Evolutionary conservation across 1,140 invertebrate genomes (phyloP).

Genomic region (Globodera ellingtonae): DNA sequence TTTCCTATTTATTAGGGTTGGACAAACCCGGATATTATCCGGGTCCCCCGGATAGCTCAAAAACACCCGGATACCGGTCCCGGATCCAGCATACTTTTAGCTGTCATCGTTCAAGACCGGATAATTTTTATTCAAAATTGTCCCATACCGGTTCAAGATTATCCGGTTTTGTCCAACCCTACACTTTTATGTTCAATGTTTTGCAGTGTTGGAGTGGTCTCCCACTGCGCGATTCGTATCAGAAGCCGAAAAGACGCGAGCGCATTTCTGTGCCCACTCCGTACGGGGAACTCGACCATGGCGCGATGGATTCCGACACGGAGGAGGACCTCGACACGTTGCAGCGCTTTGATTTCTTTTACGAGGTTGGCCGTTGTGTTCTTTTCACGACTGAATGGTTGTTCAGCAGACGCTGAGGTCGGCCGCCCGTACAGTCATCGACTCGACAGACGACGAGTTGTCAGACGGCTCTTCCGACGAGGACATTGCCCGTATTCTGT

Average conservation of each 20-base stretch:
- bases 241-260: slow-evolving; percentile 17
- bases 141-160: too few species aligned
- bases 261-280: slow-evolving; percentile 5
- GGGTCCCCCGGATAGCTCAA: too few species aligned
- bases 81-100: too few species aligned
- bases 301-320: slow-evolving; percentile 13
- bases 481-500: background rate
- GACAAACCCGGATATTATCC: too few species aligned
- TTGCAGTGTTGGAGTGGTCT: slow-evolving; percentile 23
- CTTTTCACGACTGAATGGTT: background rate
- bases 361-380: slow-evolving; percentile 22
- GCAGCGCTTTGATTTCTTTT: slow-evolving; percentile 30
- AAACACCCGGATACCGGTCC: too few species aligned
- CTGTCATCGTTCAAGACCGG: too few species aligned
- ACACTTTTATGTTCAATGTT: background rate
- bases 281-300: background rate
- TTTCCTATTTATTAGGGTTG: too few species aligned
- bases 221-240: slow-evolving; percentile 14
- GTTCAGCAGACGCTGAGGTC: slow-evolving; percentile 21
- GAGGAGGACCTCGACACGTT: slow-evolving; percentile 32
- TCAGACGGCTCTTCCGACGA: background rate
- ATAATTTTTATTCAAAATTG: too few species aligned
- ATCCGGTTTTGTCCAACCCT: too few species aligned
- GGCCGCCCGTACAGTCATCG: background rate
- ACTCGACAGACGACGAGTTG: background rate